phyloP scores from a whole-genome alignment of 2,797 vertebrate species.

The Eulemur mongoz region DNA sequence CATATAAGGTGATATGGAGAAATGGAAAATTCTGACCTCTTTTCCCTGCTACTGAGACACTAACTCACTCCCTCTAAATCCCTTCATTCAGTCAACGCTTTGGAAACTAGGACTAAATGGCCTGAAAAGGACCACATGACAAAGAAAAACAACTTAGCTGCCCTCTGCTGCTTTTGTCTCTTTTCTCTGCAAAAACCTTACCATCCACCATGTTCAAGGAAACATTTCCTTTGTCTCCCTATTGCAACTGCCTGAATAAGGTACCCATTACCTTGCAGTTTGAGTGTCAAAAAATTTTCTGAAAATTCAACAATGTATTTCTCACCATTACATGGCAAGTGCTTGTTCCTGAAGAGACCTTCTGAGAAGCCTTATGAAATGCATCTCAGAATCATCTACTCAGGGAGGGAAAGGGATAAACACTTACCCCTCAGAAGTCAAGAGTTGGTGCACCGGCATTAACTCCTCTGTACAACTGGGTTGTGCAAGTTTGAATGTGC shows the following conservation, averaged over 20 bases:
- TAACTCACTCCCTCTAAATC: neutral
- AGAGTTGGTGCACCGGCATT: neutral
- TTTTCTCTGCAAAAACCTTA: neutral
- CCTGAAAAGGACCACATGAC: neutral
- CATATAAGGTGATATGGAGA: neutral
- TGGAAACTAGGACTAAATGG: neutral
- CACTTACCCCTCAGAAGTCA: neutral
- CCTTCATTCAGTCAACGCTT: slow-evolving; percentile 35
- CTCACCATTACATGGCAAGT: neutral
- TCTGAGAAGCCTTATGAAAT: neutral
- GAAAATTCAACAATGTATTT: neutral
- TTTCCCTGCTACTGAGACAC: neutral
- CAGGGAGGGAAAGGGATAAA: neutral
- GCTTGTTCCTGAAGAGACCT: neutral
- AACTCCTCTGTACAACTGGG: neutral
- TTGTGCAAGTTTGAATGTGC: neutral
- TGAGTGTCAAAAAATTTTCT: neutral
- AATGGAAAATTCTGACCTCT: neutral
- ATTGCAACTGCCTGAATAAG: neutral
- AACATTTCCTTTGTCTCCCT: neutral
- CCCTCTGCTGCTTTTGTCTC: neutral
- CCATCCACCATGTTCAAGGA: neutral
- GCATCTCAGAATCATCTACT: neutral
- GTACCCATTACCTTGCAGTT: neutral
- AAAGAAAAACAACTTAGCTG: neutral